Evolutionary conservation across 2,888 invertebrate species (phyloP).

Genomic region (Drosophila planitibia): DNA sequence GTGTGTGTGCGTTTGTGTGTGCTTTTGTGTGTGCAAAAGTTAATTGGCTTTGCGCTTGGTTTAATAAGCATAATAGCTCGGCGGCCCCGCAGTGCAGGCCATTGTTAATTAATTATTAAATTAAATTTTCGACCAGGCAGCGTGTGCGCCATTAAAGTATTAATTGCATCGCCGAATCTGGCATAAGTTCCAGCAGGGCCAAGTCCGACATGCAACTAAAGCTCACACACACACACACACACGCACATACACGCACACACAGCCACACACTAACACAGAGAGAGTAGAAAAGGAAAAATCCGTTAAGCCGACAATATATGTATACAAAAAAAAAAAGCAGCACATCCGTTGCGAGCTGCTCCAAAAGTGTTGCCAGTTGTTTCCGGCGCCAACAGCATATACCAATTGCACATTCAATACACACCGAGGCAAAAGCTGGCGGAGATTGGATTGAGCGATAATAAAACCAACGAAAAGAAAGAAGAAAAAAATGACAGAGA

Average conservation of each 20-base stretch:
- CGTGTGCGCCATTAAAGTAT: constrained; percentile 63
- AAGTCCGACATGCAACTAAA: constrained; percentile 11
- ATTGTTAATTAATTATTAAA: constrained; percentile 74
- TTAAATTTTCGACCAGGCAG: constrained; percentile 63
- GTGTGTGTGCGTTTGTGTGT: neutral
- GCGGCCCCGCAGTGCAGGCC: constrained; percentile 29
- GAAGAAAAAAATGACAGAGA: neutral
- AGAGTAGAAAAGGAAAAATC: neutral
- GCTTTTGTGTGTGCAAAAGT: constrained; percentile 47
- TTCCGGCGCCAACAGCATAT: constrained; percentile 64
- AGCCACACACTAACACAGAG: neutral
- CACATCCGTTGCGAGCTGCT: constrained; percentile 52
- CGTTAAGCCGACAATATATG: constrained; percentile 29
- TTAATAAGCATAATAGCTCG: constrained; percentile 73
- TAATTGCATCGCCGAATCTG: constrained; percentile 68
- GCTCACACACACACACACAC: constrained; percentile 5
- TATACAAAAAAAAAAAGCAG: constrained; percentile 29
- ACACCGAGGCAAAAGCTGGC: constrained; percentile 22
- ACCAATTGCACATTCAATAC: constrained; percentile 54
- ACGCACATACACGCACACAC: constrained; percentile 1
- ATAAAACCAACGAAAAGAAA: constrained; percentile 49
- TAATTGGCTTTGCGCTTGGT: constrained; percentile 65
- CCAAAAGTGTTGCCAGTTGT: constrained; percentile 63
- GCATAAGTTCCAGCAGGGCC: constrained; percentile 46
- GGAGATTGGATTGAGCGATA: constrained; percentile 71